Conservation (phyloP, 1,140 invertebrate species). For the Teleopsis dalmanni region DNA sequence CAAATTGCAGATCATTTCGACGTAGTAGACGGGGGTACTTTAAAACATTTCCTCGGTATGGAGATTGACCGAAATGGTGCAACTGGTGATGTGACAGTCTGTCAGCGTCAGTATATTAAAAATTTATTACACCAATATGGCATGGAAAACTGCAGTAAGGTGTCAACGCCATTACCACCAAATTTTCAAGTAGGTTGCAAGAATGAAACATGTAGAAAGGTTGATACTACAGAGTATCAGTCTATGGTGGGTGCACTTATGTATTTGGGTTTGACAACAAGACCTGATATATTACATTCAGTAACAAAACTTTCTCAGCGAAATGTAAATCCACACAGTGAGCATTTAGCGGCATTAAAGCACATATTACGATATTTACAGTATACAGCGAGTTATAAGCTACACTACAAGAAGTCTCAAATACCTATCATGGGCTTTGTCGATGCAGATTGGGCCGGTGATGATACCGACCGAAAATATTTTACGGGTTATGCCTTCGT, state of each 20-base stretch:
- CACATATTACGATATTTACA: conserved; percentile 10
- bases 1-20: neutral
- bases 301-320: conserved; percentile 32
- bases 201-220: too few relatives aligned
- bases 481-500: conserved; percentile 37
- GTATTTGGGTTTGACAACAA: conserved; percentile 33
- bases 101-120: neutral
- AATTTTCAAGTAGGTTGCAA: too few relatives aligned
- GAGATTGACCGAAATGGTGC: neutral
- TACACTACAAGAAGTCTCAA: conserved; percentile 6
- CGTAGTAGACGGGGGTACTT: neutral
- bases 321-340: conserved; percentile 22
- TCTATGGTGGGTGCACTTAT: conserved; percentile 31
- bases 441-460: conserved; percentile 30
- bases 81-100: neutral
- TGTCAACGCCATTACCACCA: too few relatives aligned
- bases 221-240: conserved; percentile 11
- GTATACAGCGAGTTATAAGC: neutral
- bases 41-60: conserved; percentile 2
- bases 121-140: neutral
- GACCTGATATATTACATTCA: conserved; percentile 42
- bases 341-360: conserved; percentile 15
- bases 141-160: neutral
- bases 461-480: conserved; percentile 26
- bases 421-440: conserved; percentile 8